phyloP scores from a whole-genome alignment of 2,797 vertebrate species.

The Helostoma temminkii region DNA sequence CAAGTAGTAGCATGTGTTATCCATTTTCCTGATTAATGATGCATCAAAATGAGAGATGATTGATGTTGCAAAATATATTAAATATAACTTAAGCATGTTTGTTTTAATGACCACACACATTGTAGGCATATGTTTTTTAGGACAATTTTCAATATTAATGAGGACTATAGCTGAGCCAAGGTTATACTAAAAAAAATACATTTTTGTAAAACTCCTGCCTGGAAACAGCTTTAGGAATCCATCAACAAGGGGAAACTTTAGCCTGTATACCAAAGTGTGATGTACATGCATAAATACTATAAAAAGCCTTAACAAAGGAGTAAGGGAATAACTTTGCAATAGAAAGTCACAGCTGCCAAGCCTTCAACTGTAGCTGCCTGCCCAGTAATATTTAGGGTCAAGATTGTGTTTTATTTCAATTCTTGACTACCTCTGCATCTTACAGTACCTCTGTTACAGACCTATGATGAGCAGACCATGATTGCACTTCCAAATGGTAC shows the following conservation, averaged over 20 bases:
- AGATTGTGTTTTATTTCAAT: slow-evolving; percentile 71
- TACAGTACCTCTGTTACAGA: slow-evolving; percentile 67
- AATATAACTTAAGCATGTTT: slow-evolving; percentile 70
- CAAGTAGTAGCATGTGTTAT: slow-evolving; percentile 74
- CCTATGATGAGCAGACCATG: slow-evolving; percentile 63
- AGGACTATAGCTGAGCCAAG: slow-evolving; percentile 25
- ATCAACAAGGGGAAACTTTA: slow-evolving; percentile 55
- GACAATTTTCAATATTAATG: slow-evolving; percentile 28
- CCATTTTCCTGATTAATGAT: slow-evolving; percentile 80
- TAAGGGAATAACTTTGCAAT: slow-evolving; percentile 69
- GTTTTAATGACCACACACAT: slow-evolving; percentile 67
- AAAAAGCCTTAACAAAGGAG: slow-evolving; percentile 64
- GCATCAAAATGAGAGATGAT: slow-evolving; percentile 77
- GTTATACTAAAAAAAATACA: slow-evolving; percentile 33
- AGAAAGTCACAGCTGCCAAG: slow-evolving; percentile 74
- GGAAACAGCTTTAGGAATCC: slow-evolving; percentile 60
- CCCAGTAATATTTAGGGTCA: slow-evolving; percentile 72
- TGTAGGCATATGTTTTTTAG: slow-evolving; percentile 52
- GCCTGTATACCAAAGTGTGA: slow-evolving; percentile 48
- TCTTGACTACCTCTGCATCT: slow-evolving; percentile 60
- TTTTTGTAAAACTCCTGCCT: slow-evolving; percentile 33
- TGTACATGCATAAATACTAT: slow-evolving; percentile 52
- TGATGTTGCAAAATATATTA: slow-evolving; percentile 75
- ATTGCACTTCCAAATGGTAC: slow-evolving; percentile 64
- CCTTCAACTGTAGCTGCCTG: slow-evolving; percentile 57